phyloP scores from a whole-genome alignment of 2,797 vertebrate genomes.

The Cossypha polioptera region DNA sequence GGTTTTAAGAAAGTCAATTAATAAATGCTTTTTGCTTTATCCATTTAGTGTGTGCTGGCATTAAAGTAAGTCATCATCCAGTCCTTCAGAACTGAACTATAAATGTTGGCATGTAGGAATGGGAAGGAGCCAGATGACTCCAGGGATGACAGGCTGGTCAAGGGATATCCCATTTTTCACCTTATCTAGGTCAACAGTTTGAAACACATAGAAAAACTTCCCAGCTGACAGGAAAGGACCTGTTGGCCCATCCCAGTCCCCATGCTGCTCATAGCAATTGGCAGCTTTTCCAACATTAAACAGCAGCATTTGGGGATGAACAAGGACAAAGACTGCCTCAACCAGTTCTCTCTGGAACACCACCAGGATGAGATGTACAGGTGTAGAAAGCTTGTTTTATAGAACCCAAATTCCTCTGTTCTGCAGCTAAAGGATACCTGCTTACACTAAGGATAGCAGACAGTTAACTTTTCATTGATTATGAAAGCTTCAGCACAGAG shows the following conservation, averaged over 20 bases:
- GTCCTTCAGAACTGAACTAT: neutral
- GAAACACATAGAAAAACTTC: neutral
- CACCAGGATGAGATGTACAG: neutral
- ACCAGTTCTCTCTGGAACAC: neutral
- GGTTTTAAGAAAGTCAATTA: neutral
- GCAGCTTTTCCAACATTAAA: neutral
- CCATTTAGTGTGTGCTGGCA: neutral
- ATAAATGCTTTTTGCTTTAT: neutral
- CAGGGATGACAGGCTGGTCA: neutral
- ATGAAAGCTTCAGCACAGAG: neutral
- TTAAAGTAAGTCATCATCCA: neutral
- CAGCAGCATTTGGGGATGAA: neutral
- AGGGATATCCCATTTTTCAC: neutral
- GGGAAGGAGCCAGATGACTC: neutral
- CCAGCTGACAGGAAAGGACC: neutral
- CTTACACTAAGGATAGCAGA: neutral
- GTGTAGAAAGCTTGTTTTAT: neutral
- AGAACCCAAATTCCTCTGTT: neutral
- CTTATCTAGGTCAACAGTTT: constrained; percentile 19
- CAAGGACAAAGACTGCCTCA: neutral
- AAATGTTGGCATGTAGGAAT: neutral
- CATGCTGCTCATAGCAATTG: neutral
- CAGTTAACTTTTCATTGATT: neutral
- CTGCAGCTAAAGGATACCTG: neutral
- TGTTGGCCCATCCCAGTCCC: neutral